Evolutionary conservation across 2,113 vertebrate species (phyloP).

Genomic region (Puntigrus tetrazona): DNA sequence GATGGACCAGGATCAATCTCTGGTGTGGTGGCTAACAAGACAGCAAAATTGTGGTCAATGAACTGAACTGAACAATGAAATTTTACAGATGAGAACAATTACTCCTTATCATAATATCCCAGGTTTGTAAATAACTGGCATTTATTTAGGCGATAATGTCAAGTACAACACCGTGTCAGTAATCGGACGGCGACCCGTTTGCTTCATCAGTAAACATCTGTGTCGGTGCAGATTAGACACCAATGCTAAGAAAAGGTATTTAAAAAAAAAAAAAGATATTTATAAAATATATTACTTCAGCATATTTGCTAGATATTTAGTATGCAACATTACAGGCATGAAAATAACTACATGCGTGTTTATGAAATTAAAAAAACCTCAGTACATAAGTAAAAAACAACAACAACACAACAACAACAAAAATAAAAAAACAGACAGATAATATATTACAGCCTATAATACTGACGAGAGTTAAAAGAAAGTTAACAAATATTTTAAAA

Average conservation of each 20-base stretch:
- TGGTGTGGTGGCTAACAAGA: not conserved
- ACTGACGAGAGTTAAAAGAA: not conserved
- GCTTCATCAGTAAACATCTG: not conserved
- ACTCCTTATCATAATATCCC: not conserved
- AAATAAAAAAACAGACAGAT: not conserved
- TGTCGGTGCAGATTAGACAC: slow-evolving; percentile 1
- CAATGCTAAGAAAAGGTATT: not conserved
- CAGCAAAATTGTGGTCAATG: not conserved
- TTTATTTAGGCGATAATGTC: not conserved
- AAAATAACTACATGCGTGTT: not conserved
- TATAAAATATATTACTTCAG: too few relatives aligned
- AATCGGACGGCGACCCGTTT: not conserved
- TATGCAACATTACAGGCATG: not conserved
- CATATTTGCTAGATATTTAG: too few relatives aligned
- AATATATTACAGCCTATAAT: too few relatives aligned
- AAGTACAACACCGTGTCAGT: not conserved
- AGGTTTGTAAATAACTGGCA: not conserved
- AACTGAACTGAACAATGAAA: too few relatives aligned
- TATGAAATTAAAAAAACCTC: not conserved
- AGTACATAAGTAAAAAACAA: not conserved
- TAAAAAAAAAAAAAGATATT: too few relatives aligned
- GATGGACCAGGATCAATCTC: not conserved
- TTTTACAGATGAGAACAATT: not conserved
- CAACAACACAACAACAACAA: not conserved
- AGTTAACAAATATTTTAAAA: not conserved